Evolutionary conservation across 2,888 invertebrate species (phyloP).

Genomic region (Xestia rhomboidea): DNA sequence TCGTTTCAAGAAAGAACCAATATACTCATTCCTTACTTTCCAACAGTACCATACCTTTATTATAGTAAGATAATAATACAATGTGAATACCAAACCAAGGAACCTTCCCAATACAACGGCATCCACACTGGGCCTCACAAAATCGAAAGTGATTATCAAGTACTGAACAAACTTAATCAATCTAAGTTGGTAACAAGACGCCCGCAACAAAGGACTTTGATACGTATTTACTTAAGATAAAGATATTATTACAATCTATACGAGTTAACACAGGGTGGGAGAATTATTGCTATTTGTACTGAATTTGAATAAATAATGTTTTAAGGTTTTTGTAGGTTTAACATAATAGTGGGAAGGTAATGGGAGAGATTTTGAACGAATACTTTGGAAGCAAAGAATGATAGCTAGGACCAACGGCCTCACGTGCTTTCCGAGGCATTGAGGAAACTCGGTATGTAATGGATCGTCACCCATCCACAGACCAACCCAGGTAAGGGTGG

Average conservation of each 20-base stretch:
- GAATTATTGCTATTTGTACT: slow-evolving; percentile 1
- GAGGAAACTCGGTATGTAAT: no score
- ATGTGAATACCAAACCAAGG: slow-evolving; percentile 14
- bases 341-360: neutral
- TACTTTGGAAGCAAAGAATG: no score
- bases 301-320: neutral
- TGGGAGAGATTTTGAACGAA: neutral
- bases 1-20: no score
- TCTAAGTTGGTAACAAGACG: slow-evolving; percentile 75
- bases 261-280: slow-evolving; percentile 55
- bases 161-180: slow-evolving; percentile 79
- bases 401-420: no score
- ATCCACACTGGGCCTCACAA: slow-evolving; percentile 44
- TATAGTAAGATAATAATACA: neutral
- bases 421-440: no score
- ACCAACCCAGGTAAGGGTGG: no score
- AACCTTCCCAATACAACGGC: slow-evolving; percentile 39
- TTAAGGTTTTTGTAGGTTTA: neutral
- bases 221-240: slow-evolving; percentile 74
- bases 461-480: no score
- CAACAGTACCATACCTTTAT: neutral
- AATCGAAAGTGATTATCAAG: slow-evolving; percentile 68
- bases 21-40: no score
- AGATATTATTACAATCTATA: slow-evolving; percentile 68
- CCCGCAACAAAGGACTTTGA: slow-evolving; percentile 65